Conservation (phyloP, 2,113 vertebrate species). For the Chamaea fasciata region DNA sequence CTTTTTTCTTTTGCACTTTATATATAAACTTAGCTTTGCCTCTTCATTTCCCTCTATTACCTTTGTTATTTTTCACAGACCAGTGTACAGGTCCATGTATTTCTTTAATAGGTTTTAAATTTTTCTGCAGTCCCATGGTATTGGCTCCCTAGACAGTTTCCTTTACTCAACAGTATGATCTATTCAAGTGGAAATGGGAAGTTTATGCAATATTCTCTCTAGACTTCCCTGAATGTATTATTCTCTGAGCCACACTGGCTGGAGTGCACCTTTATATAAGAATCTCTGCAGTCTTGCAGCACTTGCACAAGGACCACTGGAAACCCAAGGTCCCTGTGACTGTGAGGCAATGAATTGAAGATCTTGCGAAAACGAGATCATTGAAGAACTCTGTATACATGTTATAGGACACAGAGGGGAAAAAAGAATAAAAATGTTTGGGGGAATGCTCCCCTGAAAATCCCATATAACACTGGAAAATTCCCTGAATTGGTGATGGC, state of each 20-base stretch:
- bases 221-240: background rate
- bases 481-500: background rate
- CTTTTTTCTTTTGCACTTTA: background rate
- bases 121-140: background rate
- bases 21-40: background rate
- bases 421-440: background rate
- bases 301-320: background rate
- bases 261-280: background rate
- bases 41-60: background rate
- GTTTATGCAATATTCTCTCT: background rate
- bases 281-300: background rate
- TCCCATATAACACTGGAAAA: background rate
- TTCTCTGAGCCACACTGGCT: background rate
- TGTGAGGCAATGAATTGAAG: accelerated
- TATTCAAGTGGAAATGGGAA: background rate
- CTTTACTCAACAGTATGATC: background rate
- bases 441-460: background rate
- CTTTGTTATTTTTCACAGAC: background rate
- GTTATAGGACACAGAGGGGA: background rate
- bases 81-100: background rate
- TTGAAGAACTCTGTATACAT: background rate
- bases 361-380: background rate
- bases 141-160: background rate
- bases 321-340: background rate
- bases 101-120: background rate